These are phyloP conservation scores for Pholis gunnellus DNA, from an alignment of 2,113 vertebrate genomes.

Conservation along the genomic window DNA sequence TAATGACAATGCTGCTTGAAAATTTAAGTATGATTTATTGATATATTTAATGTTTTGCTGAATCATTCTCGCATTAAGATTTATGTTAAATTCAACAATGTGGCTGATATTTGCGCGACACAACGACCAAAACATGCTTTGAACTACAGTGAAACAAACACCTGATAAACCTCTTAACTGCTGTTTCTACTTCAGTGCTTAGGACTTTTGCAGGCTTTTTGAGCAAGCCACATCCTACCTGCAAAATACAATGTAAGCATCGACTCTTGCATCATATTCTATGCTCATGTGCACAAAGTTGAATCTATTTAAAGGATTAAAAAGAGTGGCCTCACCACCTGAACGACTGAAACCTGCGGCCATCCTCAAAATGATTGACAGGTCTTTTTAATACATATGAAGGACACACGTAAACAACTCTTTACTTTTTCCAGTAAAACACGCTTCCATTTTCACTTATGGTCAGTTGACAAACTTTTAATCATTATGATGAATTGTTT, in stretches of 20 bases:
- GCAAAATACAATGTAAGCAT: neutral
- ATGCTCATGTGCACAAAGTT: neutral
- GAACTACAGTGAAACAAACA: constrained; percentile 1
- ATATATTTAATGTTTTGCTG: constrained; percentile 46
- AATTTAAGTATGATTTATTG: constrained; percentile 50
- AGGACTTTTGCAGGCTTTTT: neutral
- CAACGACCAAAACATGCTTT: neutral
- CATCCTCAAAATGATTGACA: neutral
- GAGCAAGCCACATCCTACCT: neutral
- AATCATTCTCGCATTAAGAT: constrained; percentile 27
- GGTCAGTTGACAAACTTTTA: neutral
- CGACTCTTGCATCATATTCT: neutral
- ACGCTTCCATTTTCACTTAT: neutral
- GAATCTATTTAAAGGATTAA: constrained; percentile 39
- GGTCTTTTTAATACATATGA: constrained; percentile 17
- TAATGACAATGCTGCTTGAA: constrained; percentile 61
- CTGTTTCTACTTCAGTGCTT: neutral
- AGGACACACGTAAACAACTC: neutral
- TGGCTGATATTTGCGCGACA: neutral
- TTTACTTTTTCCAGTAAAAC: neutral
- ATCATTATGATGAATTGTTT: neutral
- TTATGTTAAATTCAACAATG: constrained; percentile 10
- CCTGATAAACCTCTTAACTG: neutral
- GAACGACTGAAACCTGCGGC: constrained; percentile 25
- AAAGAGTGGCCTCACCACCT: neutral